Conservation (phyloP, 2,888 invertebrate genomes). For the Mythimna loreyi region DNA sequence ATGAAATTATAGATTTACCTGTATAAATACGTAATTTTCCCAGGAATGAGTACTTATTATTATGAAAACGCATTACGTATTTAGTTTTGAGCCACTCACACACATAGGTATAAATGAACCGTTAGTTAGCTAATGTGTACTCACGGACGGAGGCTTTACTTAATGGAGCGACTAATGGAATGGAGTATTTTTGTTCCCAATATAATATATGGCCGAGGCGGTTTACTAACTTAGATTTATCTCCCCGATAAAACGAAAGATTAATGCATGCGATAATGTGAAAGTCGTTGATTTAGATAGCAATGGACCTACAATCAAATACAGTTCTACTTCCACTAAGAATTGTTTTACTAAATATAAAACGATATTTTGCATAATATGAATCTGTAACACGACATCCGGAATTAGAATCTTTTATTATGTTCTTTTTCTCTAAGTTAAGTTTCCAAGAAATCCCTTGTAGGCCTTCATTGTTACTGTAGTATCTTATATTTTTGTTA, state of each 20-base stretch:
- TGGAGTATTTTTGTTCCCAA: slow-evolving; percentile 50
- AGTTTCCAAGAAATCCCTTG: slow-evolving; percentile 65
- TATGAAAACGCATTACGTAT: background rate
- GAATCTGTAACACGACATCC: slow-evolving; percentile 15
- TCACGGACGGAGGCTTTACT: slow-evolving; percentile 30
- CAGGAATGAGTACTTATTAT: background rate
- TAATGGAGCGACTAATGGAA: slow-evolving; percentile 63
- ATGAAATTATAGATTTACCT: background rate
- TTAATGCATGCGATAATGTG: slow-evolving; percentile 34
- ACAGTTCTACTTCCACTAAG: too few relatives aligned
- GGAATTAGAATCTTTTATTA: slow-evolving; percentile 31
- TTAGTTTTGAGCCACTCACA: slow-evolving; percentile 10
- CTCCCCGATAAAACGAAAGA: slow-evolving; percentile 31
- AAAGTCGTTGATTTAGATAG: slow-evolving; percentile 19
- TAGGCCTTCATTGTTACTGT: slow-evolving; percentile 43
- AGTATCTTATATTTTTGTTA: slow-evolving; percentile 61
- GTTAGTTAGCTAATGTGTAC: slow-evolving; percentile 58
- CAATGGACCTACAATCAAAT: background rate
- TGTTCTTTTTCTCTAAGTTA: slow-evolving; percentile 52
- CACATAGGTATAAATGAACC: slow-evolving; percentile 4
- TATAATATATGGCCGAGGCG: slow-evolving; percentile 43
- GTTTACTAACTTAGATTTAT: slow-evolving; percentile 46
- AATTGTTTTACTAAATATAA: background rate
- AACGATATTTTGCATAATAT: background rate
- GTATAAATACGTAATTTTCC: background rate